Conservation (phyloP, 2,797 vertebrate genomes). For the Scolopax bukidnonensis region DNA sequence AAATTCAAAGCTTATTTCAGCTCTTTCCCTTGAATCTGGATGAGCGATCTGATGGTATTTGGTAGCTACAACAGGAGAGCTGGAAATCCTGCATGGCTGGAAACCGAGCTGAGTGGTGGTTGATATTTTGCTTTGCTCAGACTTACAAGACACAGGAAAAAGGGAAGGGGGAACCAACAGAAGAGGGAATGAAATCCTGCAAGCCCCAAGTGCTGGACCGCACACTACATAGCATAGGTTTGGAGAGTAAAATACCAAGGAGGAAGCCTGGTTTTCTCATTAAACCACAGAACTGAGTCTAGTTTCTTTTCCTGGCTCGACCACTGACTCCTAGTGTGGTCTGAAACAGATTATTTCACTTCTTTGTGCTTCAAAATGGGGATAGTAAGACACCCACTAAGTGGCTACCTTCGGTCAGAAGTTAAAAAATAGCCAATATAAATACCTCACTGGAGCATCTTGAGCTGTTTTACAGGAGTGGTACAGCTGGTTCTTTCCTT, state of each 20-base stretch:
- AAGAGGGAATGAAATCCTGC: neutral
- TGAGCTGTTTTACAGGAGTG: neutral
- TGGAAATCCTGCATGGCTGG: neutral
- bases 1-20: neutral
- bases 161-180: neutral
- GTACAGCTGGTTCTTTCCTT: constrained; percentile 5
- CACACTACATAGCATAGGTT: neutral
- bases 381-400: neutral
- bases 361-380: constrained; percentile 5
- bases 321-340: constrained; percentile 5
- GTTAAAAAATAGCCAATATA: neutral
- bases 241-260: neutral
- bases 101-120: neutral
- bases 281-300: neutral
- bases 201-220: neutral
- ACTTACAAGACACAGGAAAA: neutral
- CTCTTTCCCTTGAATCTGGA: neutral
- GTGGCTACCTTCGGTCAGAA: neutral
- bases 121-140: neutral
- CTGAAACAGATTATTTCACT: constrained; percentile 5
- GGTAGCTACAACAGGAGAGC: neutral
- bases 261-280: constrained; percentile 32
- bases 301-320: constrained; percentile 8
- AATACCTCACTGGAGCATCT: neutral
- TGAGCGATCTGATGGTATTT: neutral